Evolutionary conservation across 1,140 invertebrate species (phyloP).

Genomic region (Venturia canescens): DNA sequence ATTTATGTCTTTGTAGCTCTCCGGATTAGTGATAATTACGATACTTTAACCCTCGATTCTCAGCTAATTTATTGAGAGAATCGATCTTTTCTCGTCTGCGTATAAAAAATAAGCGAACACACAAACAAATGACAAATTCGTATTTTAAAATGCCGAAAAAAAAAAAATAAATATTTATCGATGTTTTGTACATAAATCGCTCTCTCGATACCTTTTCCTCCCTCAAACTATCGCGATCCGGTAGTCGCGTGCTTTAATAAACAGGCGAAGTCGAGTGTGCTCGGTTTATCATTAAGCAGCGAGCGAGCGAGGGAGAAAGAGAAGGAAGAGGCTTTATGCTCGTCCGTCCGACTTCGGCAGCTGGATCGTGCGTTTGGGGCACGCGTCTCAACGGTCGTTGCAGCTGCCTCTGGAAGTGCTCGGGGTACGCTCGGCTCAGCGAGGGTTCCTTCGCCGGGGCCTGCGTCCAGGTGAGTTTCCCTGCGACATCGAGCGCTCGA

Average conservation of each 20-base stretch:
- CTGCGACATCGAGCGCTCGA: no score
- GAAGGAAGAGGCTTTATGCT: not conserved
- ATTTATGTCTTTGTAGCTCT: no score
- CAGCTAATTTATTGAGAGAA: no score
- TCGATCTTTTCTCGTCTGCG: not conserved
- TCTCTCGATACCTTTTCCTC: not conserved
- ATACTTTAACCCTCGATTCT: no score
- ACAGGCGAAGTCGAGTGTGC: not conserved
- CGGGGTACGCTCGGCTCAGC: slow-evolving; percentile 55
- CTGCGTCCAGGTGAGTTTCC: no score
- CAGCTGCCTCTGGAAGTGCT: slow-evolving; percentile 72
- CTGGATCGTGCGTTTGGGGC: slow-evolving; percentile 58
- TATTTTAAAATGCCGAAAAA: not conserved
- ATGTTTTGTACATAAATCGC: not conserved
- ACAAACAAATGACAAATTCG: not conserved
- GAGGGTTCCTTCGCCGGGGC: slow-evolving; percentile 59
- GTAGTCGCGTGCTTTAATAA: not conserved
- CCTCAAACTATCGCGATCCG: no score
- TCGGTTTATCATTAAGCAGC: not conserved
- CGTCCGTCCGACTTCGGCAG: slow-evolving; percentile 40
- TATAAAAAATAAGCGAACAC: not conserved
- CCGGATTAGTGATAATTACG: no score
- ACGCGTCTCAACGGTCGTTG: slow-evolving; percentile 73
- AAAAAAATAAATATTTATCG: slow-evolving; percentile 23
- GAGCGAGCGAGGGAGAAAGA: not conserved